Percentiles rank a stretch among this genome's conserved stretches.
Evolutionary conservation across 2,797 vertebrate genomes (phyloP).

Genomic region (Morus bassanus): DNA sequence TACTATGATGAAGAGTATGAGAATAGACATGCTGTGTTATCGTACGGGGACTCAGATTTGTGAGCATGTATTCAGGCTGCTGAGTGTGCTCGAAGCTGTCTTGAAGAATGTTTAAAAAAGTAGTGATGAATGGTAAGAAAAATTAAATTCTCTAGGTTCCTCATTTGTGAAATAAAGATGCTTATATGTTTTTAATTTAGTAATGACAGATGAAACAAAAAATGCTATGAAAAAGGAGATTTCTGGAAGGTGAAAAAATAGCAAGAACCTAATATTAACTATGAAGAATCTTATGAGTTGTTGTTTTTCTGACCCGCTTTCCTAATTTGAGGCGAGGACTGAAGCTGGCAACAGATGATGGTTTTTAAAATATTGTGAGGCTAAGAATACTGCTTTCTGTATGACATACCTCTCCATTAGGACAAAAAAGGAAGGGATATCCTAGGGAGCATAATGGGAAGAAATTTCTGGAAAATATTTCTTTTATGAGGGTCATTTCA

Average conservation of each 20-base stretch:
- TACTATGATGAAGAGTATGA: neutral
- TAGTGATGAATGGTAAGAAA: neutral
- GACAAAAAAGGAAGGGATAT: neutral
- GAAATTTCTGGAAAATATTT: neutral
- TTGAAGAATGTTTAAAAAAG: neutral
- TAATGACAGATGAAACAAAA: neutral
- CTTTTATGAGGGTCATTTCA: neutral
- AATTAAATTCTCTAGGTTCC: neutral
- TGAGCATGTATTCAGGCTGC: neutral
- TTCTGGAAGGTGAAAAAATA: neutral
- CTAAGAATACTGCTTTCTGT: neutral
- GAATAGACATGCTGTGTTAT: neutral
- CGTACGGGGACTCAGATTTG: neutral
- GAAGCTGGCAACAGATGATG: neutral
- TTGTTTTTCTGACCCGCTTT: neutral
- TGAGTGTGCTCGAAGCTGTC: neutral
- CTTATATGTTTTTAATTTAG: neutral
- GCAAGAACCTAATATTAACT: neutral
- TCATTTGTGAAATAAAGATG: neutral
- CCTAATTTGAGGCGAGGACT: neutral
- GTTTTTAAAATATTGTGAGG: neutral
- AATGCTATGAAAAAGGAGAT: neutral
- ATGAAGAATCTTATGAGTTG: neutral
- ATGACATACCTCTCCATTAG: fast-evolving
- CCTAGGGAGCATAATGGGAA: neutral